A percentile compares a stretch with the other conserved stretches of the same genome.
These are phyloP conservation scores for Manis pentadactyla DNA, from an alignment of 2,797 vertebrate genomes.

Conservation along the genomic window DNA sequence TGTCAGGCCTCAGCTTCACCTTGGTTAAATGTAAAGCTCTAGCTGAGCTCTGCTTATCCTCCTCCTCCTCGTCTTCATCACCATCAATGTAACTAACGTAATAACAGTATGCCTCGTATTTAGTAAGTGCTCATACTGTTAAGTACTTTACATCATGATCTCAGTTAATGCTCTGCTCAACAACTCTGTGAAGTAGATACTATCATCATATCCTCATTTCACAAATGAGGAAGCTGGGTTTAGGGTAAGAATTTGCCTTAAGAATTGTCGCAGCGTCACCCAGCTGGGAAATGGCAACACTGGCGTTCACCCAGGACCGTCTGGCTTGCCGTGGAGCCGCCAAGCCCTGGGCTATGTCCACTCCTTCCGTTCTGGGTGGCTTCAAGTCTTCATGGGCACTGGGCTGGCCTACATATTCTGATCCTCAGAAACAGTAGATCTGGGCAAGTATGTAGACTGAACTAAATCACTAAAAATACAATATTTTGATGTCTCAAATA, in stretches of 20 bases:
- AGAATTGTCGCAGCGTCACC: neutral
- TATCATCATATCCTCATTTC: neutral
- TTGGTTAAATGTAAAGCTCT: neutral
- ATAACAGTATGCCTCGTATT: neutral
- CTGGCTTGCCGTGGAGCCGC: neutral
- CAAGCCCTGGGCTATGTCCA: neutral
- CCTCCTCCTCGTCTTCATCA: neutral
- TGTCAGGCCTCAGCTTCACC: neutral
- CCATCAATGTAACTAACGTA: accelerated
- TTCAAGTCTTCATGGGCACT: neutral
- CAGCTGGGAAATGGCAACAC: neutral
- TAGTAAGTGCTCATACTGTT: neutral
- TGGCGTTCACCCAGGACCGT: neutral
- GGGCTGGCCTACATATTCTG: neutral
- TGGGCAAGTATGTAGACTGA: neutral
- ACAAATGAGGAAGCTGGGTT: neutral
- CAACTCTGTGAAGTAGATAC: no score
- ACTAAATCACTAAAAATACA: neutral
- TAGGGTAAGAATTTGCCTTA: neutral
- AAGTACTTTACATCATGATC: neutral
- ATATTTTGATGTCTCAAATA: neutral
- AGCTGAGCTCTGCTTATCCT: neutral
- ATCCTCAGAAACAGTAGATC: neutral
- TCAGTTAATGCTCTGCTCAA: neutral
- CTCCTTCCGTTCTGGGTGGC: neutral